Evolutionary conservation across 2,113 vertebrate species (phyloP), one percentile per base, ranked within the genome.

Genomic region (Platysternon megacephalum): DNA sequence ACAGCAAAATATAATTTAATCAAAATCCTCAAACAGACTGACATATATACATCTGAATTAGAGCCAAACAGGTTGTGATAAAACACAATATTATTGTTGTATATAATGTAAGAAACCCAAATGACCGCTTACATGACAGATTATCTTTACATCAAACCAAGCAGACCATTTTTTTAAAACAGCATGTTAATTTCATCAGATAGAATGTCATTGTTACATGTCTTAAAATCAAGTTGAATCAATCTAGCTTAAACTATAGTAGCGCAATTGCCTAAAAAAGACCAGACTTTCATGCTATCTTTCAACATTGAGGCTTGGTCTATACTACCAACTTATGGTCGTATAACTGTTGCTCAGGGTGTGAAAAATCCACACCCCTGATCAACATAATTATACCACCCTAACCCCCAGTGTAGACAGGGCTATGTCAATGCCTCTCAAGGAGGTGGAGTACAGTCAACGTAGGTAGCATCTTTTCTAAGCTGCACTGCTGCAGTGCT

Each of bases 211-310:
- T 87, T 92, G 56, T 6, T 83, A 22, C 65, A 32, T 86, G 85
- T 79, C 87, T 56, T 72, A 48, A 92, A 93, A 85, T 42, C 12
- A 48, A 86, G 26, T 2, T 94, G 84, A 96, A 91, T 80, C 94
- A 94, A 26, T 72, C 42, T 61, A 78, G 21, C 22, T 28, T 76
- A 32, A 58, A 79, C 26, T 55, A 72, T 5, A 74, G 39, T 74
- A 13, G 61, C 4, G 13, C 32, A 74, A 42, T 7, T 92, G 24
- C 39, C 88, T 13, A 82, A 85, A 92, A 42, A 81, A 32, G 61
- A 92, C 61, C n/a, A 93, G 92, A 88, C 4, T 65, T 90, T 49
- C 16, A 46, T 28, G 65, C 87, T 7, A 24, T 42, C 96, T 93
- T 84, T 82, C 61, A 68, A 68, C 35, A 9, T 8, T 68, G 14